Evolutionary conservation across 2,888 invertebrate species (phyloP).

Genomic region (Dryobota labecula): DNA sequence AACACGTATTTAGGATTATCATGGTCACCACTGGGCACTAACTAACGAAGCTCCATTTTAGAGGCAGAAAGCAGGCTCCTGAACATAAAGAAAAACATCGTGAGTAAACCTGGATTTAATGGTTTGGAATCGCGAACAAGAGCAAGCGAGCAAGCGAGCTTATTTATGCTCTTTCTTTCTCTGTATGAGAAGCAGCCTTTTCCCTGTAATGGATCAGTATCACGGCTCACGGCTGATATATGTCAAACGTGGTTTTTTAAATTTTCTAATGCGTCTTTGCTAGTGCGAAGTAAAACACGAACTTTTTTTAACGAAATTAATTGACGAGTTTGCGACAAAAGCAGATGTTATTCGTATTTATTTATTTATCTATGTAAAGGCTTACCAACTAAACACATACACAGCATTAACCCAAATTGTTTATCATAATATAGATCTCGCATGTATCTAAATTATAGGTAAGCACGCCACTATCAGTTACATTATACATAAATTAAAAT

Average conservation of each 20-base stretch:
- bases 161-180: conserved; percentile 22
- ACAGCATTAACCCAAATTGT: no score
- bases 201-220: background rate
- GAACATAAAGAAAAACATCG: conserved; percentile 46
- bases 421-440: no score
- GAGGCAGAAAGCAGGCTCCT: background rate
- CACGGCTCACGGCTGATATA: background rate
- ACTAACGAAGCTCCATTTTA: conserved; percentile 46
- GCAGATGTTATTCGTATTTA: background rate
- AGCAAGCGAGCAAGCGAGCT: conserved; percentile 22
- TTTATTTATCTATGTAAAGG: no score
- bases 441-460: no score
- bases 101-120: conserved; percentile 41
- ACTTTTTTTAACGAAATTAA: background rate
- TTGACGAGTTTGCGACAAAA: background rate
- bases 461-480: no score
- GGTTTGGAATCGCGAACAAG: conserved; percentile 28
- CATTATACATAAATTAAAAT: no score
- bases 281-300: background rate
- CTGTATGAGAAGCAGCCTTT: conserved; percentile 23
- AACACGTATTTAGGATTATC: conserved; percentile 9
- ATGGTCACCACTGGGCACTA: background rate
- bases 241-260: background rate
- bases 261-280: background rate
- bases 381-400: no score